Percentiles rank a stretch among this genome's conserved stretches.
Conservation (phyloP, 2,113 vertebrate species). For the Setophaga petechia region DNA sequence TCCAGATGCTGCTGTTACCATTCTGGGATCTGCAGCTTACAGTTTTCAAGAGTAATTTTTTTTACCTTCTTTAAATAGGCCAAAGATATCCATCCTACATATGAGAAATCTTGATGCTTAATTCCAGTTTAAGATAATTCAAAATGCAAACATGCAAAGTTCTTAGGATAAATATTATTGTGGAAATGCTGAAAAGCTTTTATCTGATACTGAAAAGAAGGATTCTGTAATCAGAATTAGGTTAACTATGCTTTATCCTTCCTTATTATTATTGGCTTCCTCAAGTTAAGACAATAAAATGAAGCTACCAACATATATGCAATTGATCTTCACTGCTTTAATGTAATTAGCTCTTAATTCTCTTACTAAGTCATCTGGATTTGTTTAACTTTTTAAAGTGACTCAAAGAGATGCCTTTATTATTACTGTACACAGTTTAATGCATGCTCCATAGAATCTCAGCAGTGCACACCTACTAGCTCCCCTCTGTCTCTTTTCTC, state of each 20-base stretch:
- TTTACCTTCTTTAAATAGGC: not conserved
- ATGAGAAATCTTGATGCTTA: not conserved
- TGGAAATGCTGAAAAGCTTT: not conserved
- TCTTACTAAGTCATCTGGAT: conserved; percentile 44
- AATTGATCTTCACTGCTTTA: conserved; percentile 63
- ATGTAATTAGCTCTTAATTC: conserved; percentile 65
- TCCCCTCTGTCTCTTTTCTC: not conserved
- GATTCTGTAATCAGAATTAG: not conserved
- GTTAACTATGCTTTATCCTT: conserved; percentile 24
- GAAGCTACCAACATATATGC: conserved; percentile 30
- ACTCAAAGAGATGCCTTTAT: conserved; percentile 66
- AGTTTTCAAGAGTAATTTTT: not conserved
- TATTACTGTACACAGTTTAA: conserved; percentile 54
- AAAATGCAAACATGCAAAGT: not conserved
- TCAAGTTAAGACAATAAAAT: conserved; percentile 26
- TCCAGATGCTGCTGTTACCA: not conserved
- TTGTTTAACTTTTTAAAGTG: conserved; percentile 58
- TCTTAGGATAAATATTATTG: not conserved
- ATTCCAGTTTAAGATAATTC: not conserved
- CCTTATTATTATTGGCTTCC: conserved; percentile 1
- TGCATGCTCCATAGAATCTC: conserved; percentile 16
- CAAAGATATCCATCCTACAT: not conserved
- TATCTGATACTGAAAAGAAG: not conserved
- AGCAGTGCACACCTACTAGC: conserved; percentile 24
- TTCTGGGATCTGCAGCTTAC: not conserved